Evolutionary conservation across 2,888 invertebrate genomes (phyloP).

Genomic region (Cephus spinipes): DNA sequence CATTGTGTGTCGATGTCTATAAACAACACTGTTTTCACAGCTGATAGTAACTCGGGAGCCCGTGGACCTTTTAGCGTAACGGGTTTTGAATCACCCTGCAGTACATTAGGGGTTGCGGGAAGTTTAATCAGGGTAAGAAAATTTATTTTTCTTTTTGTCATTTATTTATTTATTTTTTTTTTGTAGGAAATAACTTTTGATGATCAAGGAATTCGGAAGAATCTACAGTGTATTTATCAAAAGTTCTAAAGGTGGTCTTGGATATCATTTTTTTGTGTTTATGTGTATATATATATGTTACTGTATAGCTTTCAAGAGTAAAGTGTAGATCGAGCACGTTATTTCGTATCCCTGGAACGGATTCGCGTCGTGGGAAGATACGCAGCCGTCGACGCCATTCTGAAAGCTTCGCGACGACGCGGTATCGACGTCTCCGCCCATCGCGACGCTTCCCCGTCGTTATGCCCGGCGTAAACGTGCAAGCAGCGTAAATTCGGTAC

Average conservation of each 20-base stretch:
- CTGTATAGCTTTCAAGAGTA: neutral
- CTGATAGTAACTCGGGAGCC: conserved; percentile 47
- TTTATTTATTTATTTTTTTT: neutral
- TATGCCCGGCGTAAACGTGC: conserved; percentile 27
- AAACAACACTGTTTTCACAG: conserved; percentile 64
- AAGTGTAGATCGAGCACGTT: neutral
- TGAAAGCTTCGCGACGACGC: conserved; percentile 59
- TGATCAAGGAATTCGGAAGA: neutral
- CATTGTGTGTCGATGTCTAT: conserved; percentile 61
- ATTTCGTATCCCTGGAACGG: neutral
- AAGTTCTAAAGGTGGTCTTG: neutral
- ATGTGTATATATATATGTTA: neutral
- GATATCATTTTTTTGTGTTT: neutral
- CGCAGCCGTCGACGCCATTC: conserved; percentile 62
- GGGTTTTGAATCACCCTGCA: neutral
- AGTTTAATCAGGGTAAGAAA: neutral
- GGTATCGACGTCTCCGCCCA: conserved; percentile 62
- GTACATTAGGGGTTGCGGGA: neutral
- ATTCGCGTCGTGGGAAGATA: conserved; percentile 52
- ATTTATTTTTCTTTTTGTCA: neutral
- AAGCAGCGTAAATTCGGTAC: conserved; percentile 34
- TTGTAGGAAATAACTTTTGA: neutral
- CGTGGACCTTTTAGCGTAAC: neutral
- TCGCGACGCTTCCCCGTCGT: conserved; percentile 17
- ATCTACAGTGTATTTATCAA: neutral